A percentile compares a stretch with the other conserved stretches of the same genome.
Conservation (phyloP, 2,113 vertebrate species). For the Romanogobio albipinnatus region DNA sequence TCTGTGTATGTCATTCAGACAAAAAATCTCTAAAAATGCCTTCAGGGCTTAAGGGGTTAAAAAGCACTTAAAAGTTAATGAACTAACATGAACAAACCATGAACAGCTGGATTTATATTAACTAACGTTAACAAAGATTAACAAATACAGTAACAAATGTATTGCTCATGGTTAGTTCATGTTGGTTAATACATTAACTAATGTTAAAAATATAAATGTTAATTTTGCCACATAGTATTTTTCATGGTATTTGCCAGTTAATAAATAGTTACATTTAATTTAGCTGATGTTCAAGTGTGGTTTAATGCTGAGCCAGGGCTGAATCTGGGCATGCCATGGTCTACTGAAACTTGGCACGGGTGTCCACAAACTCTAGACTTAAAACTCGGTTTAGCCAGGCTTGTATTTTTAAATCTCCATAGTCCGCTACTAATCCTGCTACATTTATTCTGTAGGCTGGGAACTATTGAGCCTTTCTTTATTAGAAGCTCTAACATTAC, state of each 20-base stretch:
- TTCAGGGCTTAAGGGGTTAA: too few species aligned
- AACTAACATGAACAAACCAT: too few species aligned
- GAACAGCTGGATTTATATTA: too few species aligned
- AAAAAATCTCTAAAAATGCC: too few species aligned
- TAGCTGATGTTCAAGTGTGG: neutral
- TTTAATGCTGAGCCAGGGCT: neutral
- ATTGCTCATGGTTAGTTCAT: too few species aligned
- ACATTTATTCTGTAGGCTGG: constrained; percentile 1
- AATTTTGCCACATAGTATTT: neutral
- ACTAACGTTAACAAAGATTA: too few species aligned
- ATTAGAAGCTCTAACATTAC: neutral
- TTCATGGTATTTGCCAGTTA: neutral
- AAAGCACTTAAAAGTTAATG: too few species aligned
- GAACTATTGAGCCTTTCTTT: constrained; percentile 16
- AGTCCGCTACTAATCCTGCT: neutral
- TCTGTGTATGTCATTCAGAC: too few species aligned
- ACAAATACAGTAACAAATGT: too few species aligned
- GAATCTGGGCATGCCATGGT: neutral
- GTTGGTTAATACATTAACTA: too few species aligned
- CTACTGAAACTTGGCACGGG: neutral
- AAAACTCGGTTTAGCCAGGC: neutral
- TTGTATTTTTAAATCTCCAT: constrained; percentile 1
- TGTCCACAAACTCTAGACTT: neutral
- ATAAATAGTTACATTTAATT: neutral
- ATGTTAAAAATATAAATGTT: neutral